Evolutionary conservation across 2,113 vertebrate species (phyloP), one percentile per base, ranked within the genome.

Genomic region (Poicephalus gulielmi): DNA sequence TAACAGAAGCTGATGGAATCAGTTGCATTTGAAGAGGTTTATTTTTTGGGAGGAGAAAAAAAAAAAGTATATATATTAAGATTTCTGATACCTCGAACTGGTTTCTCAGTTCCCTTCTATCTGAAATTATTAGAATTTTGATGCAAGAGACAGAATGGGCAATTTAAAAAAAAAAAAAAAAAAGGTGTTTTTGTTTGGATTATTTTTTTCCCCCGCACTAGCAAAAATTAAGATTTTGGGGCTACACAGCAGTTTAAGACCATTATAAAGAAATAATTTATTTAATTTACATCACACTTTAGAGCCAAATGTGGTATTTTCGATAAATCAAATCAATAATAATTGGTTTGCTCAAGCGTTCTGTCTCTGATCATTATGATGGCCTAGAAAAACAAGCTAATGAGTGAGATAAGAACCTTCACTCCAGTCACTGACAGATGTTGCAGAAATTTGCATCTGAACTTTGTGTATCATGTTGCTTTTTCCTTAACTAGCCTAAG

Each of bases 171-270:
- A 19, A 2, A 18, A 52, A 28, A 52, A 30, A 49, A 28, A 52
- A 52, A 28, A 14, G 9, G 27, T 52, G 16, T 41, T 41, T 3
- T 11, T 6, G 3, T 53, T 53, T 30, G 28, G 4, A 1, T 22
- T 37, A 37, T 37, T 37, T 37, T 37, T 37, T 33, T 25, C 14
- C 2, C 2, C 7, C 2, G 0, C 31, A 11, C 4, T 33, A n/a
- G 6, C 8, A 79, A 64, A 62, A 92, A 83, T 30, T 11, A 39
- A 63, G 20, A 35, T 66, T 83, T 83, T 20, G 1, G 13, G 11
- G 13, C 10, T 59, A 22, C 7, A 3, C 39, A 68, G 20, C 18
- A 18, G 22, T 71, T 63, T 93, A 86, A 88, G 30, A 69, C 4
- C 3, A 22, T 24, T 60, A 55, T 19, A 7, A 87, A 75, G 46